Conservation (phyloP, 2,113 vertebrate genomes). For the Saguinus imperator region DNA sequence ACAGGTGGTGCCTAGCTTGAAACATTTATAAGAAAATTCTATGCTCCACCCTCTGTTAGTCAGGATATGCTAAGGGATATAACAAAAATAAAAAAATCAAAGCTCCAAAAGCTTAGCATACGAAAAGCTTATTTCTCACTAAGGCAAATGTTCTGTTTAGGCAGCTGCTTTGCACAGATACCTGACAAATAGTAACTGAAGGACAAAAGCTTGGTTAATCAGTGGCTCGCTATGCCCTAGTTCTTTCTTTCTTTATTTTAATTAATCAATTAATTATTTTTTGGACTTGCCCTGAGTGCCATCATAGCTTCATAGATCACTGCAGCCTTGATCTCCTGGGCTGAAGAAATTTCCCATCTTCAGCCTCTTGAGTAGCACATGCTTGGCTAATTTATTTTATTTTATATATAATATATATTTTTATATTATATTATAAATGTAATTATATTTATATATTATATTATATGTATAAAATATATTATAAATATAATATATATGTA, state of each 20-base stretch:
- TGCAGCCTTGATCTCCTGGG: too few species aligned
- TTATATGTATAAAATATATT: too few species aligned
- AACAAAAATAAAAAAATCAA: not conserved
- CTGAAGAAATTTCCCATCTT: too few species aligned
- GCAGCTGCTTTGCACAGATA: not conserved
- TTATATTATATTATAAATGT: too few species aligned
- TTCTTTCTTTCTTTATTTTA: not conserved
- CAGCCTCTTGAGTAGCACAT: too few species aligned
- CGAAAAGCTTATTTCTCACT: not conserved
- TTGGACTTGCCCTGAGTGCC: too few species aligned
- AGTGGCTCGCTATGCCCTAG: not conserved
- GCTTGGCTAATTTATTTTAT: too few species aligned
- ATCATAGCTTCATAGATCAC: too few species aligned
- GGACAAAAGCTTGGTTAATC: not conserved
- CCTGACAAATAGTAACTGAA: not conserved
- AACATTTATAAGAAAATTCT: not conserved
- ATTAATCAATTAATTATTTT: too few species aligned
- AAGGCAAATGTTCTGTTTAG: not conserved
- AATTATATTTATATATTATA: too few species aligned
- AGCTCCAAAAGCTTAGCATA: not conserved
- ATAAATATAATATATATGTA: too few species aligned
- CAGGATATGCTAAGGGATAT: not conserved
- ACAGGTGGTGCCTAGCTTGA: not conserved
- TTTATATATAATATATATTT: too few species aligned
- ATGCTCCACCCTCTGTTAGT: not conserved